Evolutionary conservation across 2,113 vertebrate genomes (phyloP).

Genomic region (Serilophus lunatus): DNA sequence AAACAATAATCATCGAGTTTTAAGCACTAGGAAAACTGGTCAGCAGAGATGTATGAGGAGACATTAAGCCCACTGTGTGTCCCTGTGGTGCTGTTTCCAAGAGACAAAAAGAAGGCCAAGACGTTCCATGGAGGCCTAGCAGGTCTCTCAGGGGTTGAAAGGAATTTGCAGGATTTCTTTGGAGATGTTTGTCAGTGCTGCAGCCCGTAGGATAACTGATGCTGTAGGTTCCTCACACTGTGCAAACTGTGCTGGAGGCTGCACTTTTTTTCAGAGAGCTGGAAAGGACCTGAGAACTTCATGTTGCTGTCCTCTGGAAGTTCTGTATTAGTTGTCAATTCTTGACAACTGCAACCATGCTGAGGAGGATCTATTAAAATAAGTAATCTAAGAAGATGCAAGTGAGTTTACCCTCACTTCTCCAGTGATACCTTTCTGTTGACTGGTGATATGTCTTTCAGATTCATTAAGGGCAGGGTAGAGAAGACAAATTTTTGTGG

Average conservation of each 20-base stretch:
- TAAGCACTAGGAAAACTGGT: not conserved
- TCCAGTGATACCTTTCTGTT: not conserved
- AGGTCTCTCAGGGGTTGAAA: not conserved
- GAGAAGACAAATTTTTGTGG: not conserved
- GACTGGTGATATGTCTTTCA: not conserved
- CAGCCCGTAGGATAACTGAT: not conserved
- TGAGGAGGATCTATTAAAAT: not conserved
- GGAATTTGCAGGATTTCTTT: not conserved
- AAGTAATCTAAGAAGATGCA: not conserved
- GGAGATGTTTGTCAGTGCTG: not conserved
- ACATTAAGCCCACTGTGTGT: not conserved
- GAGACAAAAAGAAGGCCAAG: not conserved
- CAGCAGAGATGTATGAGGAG: not conserved
- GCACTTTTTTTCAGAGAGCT: not conserved
- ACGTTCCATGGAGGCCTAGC: not conserved
- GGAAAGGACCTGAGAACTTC: not conserved
- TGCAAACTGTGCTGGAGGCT: not conserved
- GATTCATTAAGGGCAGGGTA: not conserved
- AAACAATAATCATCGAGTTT: not conserved
- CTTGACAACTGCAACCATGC: not conserved
- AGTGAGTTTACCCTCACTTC: not conserved
- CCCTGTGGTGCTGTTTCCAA: not conserved
- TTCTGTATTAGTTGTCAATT: not conserved
- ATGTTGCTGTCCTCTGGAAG: not conserved
- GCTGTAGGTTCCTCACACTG: not conserved